Evolutionary conservation across 2,113 vertebrate genomes (phyloP).

Genomic region (Sebastes fasciatus): DNA sequence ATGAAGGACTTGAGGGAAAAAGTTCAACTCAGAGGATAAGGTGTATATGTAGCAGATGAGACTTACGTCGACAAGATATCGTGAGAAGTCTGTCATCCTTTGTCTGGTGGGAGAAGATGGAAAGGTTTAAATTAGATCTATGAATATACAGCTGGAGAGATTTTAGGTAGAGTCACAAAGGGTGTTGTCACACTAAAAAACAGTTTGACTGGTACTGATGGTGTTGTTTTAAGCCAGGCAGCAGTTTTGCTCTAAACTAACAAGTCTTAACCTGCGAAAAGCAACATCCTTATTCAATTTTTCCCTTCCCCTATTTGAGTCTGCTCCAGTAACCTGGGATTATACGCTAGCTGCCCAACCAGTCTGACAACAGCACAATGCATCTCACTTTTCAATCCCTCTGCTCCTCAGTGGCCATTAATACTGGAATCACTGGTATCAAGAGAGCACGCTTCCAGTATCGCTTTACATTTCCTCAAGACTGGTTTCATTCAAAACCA

Average conservation of each 20-base stretch:
- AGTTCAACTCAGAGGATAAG: background rate
- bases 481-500: background rate
- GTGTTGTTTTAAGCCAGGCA: background rate
- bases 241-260: background rate
- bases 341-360: slow-evolving; percentile 58
- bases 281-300: slow-evolving; percentile 2
- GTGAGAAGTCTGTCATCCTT: slow-evolving; percentile 70
- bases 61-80: slow-evolving; percentile 80
- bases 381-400: slow-evolving; percentile 15
- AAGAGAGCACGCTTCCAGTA: background rate
- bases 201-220: background rate
- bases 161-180: slow-evolving; percentile 3
- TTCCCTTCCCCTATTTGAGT: slow-evolving; percentile 6
- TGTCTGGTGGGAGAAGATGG: background rate
- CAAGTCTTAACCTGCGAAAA: background rate
- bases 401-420: slow-evolving; percentile 23
- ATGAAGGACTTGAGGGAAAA: background rate
- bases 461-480: slow-evolving; percentile 1
- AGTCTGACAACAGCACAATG: slow-evolving; percentile 63
- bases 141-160: background rate
- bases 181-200: background rate
- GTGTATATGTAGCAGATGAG: background rate
- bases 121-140: background rate
- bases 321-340: slow-evolving; percentile 13
- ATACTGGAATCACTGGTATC: slow-evolving; percentile 29